phyloP scores from a whole-genome alignment of 2,888 invertebrate species.

The Drosophila lacicola region DNA sequence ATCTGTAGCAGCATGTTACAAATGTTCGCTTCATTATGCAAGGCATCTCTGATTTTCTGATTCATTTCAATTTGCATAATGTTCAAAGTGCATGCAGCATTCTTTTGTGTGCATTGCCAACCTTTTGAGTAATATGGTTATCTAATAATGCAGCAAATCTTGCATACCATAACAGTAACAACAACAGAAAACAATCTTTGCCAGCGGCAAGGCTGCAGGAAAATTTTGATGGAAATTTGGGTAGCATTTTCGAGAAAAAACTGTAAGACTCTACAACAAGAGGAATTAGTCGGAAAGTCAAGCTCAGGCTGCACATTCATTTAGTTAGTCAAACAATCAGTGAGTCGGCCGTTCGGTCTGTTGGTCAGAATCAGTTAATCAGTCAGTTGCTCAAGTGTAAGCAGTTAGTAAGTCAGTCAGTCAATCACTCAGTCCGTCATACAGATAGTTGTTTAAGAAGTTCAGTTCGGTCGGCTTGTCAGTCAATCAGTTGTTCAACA shows the following conservation, averaged over 20 bases:
- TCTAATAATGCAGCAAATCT: constrained; percentile 37
- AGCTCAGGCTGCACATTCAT: background rate
- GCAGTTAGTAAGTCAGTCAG: constrained; percentile 9
- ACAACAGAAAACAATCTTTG: background rate
- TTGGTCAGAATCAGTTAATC: no score
- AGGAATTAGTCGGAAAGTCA: constrained; percentile 1
- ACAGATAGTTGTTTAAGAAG: background rate
- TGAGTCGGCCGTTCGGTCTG: no score
- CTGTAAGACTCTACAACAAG: constrained; percentile 17
- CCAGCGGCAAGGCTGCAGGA: constrained; percentile 5
- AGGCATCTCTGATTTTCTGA: constrained; percentile 13
- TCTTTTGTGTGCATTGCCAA: constrained; percentile 26
- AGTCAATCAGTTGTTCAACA: no score
- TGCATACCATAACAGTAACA: constrained; percentile 10
- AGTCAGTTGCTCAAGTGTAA: background rate
- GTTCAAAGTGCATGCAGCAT: constrained; percentile 10
- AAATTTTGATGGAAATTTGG: constrained; percentile 48
- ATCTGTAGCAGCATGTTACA: constrained; percentile 6
- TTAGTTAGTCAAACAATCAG: no score
- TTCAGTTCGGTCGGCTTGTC: background rate
- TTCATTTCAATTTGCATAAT: constrained; percentile 34
- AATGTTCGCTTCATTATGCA: constrained; percentile 28
- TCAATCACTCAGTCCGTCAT: background rate
- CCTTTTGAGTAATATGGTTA: constrained; percentile 19
- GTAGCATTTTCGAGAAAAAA: constrained; percentile 39